Evolutionary conservation across 2,113 vertebrate species (phyloP), one percentile per base, ranked within the genome.

Genomic region (Chinchilla lanigera): DNA sequence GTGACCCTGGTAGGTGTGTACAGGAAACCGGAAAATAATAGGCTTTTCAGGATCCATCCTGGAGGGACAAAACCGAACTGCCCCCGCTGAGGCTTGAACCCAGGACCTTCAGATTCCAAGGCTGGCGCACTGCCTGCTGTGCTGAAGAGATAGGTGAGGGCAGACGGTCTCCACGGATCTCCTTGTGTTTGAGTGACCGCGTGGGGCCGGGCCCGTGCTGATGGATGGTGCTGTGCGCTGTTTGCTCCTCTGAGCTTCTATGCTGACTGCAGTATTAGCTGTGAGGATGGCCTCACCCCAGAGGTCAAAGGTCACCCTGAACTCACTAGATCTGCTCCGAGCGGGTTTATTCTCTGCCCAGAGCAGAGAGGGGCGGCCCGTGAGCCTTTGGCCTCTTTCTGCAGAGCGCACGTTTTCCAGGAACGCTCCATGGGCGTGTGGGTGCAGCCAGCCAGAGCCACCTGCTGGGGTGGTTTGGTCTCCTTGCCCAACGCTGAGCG

Each of bases 391-490:
- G 26, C 16, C 4, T 58, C 38, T 83, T 71, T 65, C 30, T 67
- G 58, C 19, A 1, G 9, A 1, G 1, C 7, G 44, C 35, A 17
- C 0, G 7, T 54, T 81, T 52, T 16, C 47, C 50, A 33, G 69
- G 38, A 60, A 38, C 44, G 56, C 78, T n/a, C 50, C 56, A 7
- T 16, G 33, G 16, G n/a, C 2, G 0, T 3, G 0, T 1, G 0
- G 28, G 30, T 3, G 35, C 44, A 20, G 11, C 69, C 38, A 56
- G 24, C n/a, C 35, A 41, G 33, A 26, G 44, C 54, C 47, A 5
- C 54, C 61, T 52, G 33, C 41, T 17, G 33, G 65, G 50, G 65
- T 8, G n/a, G 50, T 33, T 28, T 0, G 89, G 58, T 41, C 84
- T 26, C 5, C 17, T 41, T 24, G 89, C n/a, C 54, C 63, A 16